Percentiles rank a stretch among this genome's conserved stretches.
Evolutionary conservation across 2,888 invertebrate species (phyloP).

Genomic region (Cephus spinipes): DNA sequence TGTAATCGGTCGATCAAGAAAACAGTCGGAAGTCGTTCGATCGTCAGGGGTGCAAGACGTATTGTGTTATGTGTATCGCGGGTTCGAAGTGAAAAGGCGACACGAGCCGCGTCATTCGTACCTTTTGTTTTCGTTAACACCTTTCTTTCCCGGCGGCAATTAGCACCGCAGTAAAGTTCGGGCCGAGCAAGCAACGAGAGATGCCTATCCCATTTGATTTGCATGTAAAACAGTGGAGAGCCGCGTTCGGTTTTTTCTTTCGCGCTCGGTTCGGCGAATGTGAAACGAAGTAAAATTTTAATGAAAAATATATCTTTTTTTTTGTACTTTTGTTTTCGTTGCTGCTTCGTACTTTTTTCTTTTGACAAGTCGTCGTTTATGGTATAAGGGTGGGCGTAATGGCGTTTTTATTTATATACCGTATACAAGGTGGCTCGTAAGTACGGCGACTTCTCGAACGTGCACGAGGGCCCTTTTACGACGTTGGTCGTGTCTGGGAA

Average conservation of each 20-base stretch:
- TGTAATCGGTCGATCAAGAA: not conserved
- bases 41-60: constrained; percentile 7
- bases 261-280: not conserved
- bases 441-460: not conserved
- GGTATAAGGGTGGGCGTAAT: not conserved
- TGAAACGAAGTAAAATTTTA: not conserved
- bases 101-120: not conserved
- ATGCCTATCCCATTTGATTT: constrained; percentile 39
- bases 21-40: constrained; percentile 31
- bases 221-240: constrained; percentile 47
- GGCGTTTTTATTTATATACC: not conserved
- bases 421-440: not conserved
- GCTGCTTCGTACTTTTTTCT: constrained; percentile 2
- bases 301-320: not conserved
- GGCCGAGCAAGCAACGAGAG: constrained; percentile 20
- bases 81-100: not conserved
- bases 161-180: constrained; percentile 57
- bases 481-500: constrained; percentile 4
- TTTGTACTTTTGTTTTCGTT: not conserved
- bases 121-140: constrained; percentile 57
- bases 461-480: not conserved
- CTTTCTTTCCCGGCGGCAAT: constrained; percentile 56
- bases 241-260: constrained; percentile 23
- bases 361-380: not conserved
- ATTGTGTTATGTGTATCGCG: not conserved